phyloP scores from a whole-genome alignment of 2,113 vertebrate species.

The Mohoua ochrocephala region DNA sequence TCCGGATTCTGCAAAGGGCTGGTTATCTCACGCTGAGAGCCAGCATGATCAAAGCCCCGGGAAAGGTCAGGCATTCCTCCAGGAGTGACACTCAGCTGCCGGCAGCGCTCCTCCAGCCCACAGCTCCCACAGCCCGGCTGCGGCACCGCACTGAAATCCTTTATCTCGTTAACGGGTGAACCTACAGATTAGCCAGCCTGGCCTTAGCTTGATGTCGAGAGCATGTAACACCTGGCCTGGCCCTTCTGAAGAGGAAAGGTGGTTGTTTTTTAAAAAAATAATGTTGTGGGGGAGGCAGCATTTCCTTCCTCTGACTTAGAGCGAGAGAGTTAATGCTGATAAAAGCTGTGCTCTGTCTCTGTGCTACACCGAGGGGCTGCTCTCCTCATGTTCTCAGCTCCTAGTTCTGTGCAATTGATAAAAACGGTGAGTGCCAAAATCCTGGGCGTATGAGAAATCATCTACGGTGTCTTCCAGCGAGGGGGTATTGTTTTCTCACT shows the following conservation, averaged over 20 bases:
- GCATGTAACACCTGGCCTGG: slow-evolving; percentile 28
- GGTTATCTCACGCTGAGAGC: slow-evolving; percentile 57
- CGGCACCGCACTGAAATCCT: background rate
- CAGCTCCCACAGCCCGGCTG: background rate
- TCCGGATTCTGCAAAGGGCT: slow-evolving; percentile 65
- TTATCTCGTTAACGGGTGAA: slow-evolving; percentile 35
- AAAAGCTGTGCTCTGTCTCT: background rate
- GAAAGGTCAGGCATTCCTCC: slow-evolving; percentile 73
- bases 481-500: background rate
- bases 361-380: background rate
- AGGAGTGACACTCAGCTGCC: slow-evolving; percentile 41
- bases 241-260: slow-evolving; percentile 17
- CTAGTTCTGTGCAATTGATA: background rate
- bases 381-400: background rate
- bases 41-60: slow-evolving; percentile 69
- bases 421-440: background rate
- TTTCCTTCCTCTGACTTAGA: slow-evolving; percentile 30
- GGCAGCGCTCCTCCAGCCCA: slow-evolving; percentile 18
- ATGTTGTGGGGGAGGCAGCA: background rate
- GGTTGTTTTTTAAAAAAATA: background rate
- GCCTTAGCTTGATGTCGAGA: background rate
- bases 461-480: background rate
- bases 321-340: background rate
- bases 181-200: slow-evolving; percentile 48
- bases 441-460: background rate